Evolutionary conservation across 2,888 invertebrate species (phyloP).

Genomic region (Nudaria mundana): DNA sequence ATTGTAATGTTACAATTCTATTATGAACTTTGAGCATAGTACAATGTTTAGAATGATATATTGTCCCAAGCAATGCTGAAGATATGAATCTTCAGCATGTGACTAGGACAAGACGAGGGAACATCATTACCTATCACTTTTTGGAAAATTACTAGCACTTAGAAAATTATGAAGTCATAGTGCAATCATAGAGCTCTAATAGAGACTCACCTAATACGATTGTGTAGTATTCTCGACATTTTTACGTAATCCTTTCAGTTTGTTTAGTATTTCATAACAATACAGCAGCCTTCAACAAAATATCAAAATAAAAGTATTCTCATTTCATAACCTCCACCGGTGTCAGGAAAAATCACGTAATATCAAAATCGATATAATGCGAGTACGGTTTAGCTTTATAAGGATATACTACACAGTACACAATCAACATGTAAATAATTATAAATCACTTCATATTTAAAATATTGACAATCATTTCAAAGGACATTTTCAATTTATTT

Average conservation of each 20-base stretch:
- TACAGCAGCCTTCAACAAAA: conserved; percentile 34
- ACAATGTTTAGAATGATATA: too few relatives aligned
- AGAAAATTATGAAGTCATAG: conserved; percentile 11
- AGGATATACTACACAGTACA: conserved; percentile 66
- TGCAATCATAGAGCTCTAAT: conserved; percentile 14
- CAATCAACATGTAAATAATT: conserved; percentile 72
- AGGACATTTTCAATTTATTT: conserved; percentile 50
- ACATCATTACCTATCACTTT: neutral
- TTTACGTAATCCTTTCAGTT: conserved; percentile 55
- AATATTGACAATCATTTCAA: conserved; percentile 55
- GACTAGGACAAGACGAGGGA: conserved; percentile 4
- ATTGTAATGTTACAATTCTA: too few relatives aligned
- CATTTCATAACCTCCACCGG: conserved; percentile 74
- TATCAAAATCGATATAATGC: conserved; percentile 39
- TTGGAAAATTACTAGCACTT: conserved; percentile 5
- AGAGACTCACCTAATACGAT: conserved; percentile 63
- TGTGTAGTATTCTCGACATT: conserved; percentile 75
- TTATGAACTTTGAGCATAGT: too few relatives aligned
- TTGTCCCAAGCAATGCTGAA: too few relatives aligned
- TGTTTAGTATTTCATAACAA: conserved; percentile 57
- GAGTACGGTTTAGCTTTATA: conserved; percentile 40
- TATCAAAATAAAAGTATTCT: conserved; percentile 33
- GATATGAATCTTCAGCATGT: neutral
- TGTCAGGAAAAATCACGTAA: conserved; percentile 42
- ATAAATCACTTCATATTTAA: conserved; percentile 69